Evolutionary conservation across 2,113 vertebrate species (phyloP).

Genomic region (Naja naja): DNA sequence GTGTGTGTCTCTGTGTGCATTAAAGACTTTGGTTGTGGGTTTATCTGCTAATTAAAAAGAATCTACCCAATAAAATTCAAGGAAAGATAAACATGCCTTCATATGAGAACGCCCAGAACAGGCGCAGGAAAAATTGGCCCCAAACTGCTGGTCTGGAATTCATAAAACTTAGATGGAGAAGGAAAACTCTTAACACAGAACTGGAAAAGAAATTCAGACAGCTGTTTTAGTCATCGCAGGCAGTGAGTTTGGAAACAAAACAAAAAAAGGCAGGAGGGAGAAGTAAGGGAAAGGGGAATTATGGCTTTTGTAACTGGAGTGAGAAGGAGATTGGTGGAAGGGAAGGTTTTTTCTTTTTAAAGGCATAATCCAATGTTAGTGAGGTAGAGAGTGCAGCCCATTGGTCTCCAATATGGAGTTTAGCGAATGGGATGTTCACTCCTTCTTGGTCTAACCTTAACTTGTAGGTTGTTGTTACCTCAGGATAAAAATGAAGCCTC

Average conservation of each 20-base stretch:
- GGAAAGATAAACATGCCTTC: not conserved
- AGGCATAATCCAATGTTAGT: not conserved
- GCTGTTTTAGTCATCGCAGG: slow-evolving; percentile 24
- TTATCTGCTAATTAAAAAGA: not conserved
- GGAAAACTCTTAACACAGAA: slow-evolving; percentile 4
- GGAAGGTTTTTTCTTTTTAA: not conserved
- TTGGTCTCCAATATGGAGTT: not conserved
- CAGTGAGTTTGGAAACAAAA: not conserved
- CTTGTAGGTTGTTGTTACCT: not conserved
- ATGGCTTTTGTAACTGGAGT: slow-evolving; percentile 11
- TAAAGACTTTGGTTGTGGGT: not conserved
- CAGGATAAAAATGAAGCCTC: not conserved
- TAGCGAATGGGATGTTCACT: not conserved
- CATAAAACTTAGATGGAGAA: slow-evolving; percentile 6
- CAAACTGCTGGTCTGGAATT: slow-evolving; percentile 5
- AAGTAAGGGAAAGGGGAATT: not conserved
- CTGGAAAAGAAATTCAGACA: slow-evolving; percentile 20
- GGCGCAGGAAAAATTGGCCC: not conserved
- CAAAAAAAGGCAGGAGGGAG: not conserved
- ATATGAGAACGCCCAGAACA: not conserved
- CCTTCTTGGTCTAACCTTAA: not conserved
- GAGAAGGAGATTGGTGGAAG: slow-evolving; percentile 6
- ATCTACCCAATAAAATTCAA: not conserved
- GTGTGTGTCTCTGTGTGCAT: no score
- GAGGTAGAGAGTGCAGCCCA: no score